Evolutionary conservation across 2,797 vertebrate genomes (phyloP).

Genomic region (Lophotriccus pileatus): DNA sequence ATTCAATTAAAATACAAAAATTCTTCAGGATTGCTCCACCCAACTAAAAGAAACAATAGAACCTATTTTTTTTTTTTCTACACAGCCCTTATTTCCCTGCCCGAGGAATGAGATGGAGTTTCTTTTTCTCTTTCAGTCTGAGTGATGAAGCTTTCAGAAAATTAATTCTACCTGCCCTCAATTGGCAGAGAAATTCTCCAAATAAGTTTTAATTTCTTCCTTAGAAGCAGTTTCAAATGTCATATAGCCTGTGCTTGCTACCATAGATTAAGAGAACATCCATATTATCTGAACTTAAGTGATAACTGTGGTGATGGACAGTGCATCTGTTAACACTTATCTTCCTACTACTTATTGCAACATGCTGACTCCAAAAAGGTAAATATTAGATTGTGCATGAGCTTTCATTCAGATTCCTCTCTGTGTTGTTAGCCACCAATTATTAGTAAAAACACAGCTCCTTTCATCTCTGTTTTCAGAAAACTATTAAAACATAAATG

Average conservation of each 20-base stretch:
- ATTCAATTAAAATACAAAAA: not conserved
- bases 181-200: not conserved
- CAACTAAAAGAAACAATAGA: not conserved
- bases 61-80: not conserved
- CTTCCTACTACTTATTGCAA: not conserved
- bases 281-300: not conserved
- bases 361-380: not conserved
- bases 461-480: not conserved
- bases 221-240: not conserved
- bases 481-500: not conserved
- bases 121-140: not conserved
- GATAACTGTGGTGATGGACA: not conserved
- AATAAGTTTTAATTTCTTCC: not conserved
- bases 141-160: not conserved
- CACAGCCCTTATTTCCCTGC: not conserved
- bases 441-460: not conserved
- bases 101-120: not conserved
- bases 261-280: not conserved
- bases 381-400: not conserved
- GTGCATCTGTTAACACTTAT: not conserved
- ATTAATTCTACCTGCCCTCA: not conserved
- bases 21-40: not conserved
- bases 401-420: not conserved
- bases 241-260: accelerated
- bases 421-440: not conserved